A percentile compares a stretch with the other conserved stretches of the same genome.
Conservation (phyloP, 1,140 invertebrate species). For the Phymastichus coffea region DNA sequence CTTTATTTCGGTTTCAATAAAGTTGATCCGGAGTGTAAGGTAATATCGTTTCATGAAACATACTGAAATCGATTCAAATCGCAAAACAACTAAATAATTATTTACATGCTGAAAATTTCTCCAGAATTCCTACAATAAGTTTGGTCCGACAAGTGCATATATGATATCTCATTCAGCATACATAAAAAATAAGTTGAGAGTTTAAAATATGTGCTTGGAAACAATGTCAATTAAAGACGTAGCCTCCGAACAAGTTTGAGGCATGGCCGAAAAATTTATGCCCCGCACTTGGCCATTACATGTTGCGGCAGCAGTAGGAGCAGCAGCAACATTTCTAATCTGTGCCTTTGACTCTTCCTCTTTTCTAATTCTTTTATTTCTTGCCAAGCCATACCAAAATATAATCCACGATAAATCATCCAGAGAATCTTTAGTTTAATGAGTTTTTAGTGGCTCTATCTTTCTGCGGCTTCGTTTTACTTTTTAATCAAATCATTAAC, state of each 20-base stretch:
- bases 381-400: not conserved
- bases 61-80: too few species aligned
- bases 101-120: too few species aligned
- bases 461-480: constrained; percentile 37
- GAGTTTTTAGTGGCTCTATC: constrained; percentile 50
- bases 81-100: too few species aligned
- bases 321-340: constrained; percentile 30
- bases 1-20: too few species aligned
- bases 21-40: too few species aligned
- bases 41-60: too few species aligned
- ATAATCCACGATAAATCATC: constrained; percentile 57
- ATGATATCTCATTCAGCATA: too few species aligned
- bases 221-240: constrained; percentile 5
- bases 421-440: constrained; percentile 52
- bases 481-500: constrained; percentile 56
- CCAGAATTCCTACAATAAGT: too few species aligned
- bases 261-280: constrained; percentile 37
- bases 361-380: not conserved
- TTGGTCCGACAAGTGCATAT: too few species aligned
- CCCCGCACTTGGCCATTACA: constrained; percentile 33
- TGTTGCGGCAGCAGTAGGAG: too few species aligned
- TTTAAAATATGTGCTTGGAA: not conserved
- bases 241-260: not conserved
- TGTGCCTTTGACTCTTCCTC: not conserved
- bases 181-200: too few species aligned